These are phyloP conservation scores for Dendropsophus ebraccatus DNA, from an alignment of 2,113 vertebrate species.

Conservation along the genomic window DNA sequence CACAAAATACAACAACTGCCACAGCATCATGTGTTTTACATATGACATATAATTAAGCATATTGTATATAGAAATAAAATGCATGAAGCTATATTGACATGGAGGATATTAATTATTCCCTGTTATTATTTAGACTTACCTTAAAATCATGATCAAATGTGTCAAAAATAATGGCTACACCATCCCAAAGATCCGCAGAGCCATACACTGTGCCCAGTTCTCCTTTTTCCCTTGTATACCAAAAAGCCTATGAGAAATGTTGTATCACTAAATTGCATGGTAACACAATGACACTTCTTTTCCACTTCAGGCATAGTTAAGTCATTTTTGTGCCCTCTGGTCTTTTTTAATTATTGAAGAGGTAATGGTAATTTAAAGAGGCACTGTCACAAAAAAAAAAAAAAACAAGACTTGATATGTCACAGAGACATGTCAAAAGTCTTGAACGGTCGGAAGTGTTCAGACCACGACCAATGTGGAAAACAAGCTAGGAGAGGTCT, in stretches of 20 bases:
- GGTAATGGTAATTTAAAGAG: no score
- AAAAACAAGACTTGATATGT: no score
- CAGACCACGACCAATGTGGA: no score
- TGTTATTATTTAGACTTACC: conserved; percentile 55
- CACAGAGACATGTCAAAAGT: no score
- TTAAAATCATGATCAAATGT: conserved; percentile 47
- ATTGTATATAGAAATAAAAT: background rate
- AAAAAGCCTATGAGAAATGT: conserved; percentile 60
- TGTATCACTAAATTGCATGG: background rate
- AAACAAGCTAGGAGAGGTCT: no score
- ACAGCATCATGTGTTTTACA: background rate
- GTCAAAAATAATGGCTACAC: conserved; percentile 64
- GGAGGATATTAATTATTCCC: no score
- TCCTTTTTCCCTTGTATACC: conserved; percentile 60
- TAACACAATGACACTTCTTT: background rate
- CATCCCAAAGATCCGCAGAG: conserved; percentile 42
- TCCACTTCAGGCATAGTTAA: background rate
- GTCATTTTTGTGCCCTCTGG: background rate
- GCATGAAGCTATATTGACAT: no score
- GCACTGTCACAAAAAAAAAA: no score
- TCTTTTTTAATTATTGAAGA: no score
- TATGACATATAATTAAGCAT: background rate
- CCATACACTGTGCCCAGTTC: conserved; percentile 42
- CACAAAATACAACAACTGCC: background rate
- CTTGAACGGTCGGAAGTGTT: no score